Conservation (phyloP, 92 coral and sea anemone species). For the Porites divaricata region DNA sequence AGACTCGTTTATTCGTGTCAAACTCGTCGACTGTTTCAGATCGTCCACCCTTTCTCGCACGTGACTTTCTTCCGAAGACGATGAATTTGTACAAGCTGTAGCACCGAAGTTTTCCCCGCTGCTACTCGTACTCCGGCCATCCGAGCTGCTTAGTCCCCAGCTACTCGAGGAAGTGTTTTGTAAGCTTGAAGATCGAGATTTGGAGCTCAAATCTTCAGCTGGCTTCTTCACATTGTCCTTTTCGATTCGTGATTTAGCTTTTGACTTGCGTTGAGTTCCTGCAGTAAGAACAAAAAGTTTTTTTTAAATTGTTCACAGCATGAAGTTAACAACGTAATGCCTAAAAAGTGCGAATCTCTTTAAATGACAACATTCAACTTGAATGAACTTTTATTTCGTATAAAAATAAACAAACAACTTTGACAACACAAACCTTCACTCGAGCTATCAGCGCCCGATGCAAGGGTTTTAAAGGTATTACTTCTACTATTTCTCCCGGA, state of each 20-base stretch:
- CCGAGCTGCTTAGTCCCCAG: slow-evolving; percentile 64
- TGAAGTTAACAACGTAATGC: neutral
- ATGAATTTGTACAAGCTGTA: slow-evolving; percentile 27
- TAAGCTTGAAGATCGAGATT: slow-evolving; percentile 28
- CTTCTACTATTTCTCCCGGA: slow-evolving; percentile 31
- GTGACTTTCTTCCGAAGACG: slow-evolving; percentile 43
- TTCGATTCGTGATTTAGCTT: slow-evolving; percentile 19
- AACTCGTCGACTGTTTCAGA: slow-evolving; percentile 16
- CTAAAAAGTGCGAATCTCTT: slow-evolving; percentile 4
- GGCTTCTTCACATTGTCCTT: neutral
- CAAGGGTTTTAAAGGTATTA: slow-evolving; percentile 37
- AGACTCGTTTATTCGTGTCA: slow-evolving; percentile 60
- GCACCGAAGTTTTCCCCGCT: slow-evolving; percentile 66
- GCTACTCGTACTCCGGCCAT: slow-evolving; percentile 83
- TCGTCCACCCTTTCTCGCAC: slow-evolving; percentile 26
- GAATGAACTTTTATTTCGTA: slow-evolving; percentile 14
- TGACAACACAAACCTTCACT: slow-evolving; percentile 78
- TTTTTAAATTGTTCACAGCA: neutral
- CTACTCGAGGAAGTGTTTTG: slow-evolving; percentile 38
- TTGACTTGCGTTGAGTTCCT: slow-evolving; percentile 24
- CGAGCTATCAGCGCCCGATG: slow-evolving; percentile 66
- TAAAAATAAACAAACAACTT: slow-evolving; percentile 26
- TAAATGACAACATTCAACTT: slow-evolving; percentile 29
- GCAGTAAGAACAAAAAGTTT: neutral
- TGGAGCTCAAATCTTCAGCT: neutral